Percentiles rank a stretch among this genome's conserved stretches.
Conservation (phyloP, 2,888 invertebrate species). For the Heteromurus nitidus region DNA sequence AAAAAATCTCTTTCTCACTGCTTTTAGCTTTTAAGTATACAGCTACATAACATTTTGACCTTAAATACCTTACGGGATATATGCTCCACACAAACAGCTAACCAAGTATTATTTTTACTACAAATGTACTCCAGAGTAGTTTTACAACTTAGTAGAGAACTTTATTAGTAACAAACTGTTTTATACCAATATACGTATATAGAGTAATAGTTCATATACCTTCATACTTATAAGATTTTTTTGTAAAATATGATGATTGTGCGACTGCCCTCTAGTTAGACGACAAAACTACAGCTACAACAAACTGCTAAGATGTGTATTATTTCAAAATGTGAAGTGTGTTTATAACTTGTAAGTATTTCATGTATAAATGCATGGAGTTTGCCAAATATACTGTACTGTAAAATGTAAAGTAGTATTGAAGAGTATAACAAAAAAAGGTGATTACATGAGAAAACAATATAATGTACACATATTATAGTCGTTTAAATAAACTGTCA, state of each 20-base stretch:
- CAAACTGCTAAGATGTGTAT: background rate
- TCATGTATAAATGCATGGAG: slow-evolving; percentile 19
- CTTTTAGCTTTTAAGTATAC: no score
- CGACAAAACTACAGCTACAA: slow-evolving; percentile 6
- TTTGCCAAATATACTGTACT: slow-evolving; percentile 43
- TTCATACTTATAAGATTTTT: no score
- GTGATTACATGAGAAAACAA: no score
- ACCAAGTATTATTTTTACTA: slow-evolving; percentile 41
- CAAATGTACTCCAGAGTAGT: background rate
- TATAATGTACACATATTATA: no score
- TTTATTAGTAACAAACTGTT: background rate
- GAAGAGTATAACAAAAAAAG: background rate
- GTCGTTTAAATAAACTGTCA: no score
- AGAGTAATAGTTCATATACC: no score
- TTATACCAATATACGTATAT: background rate
- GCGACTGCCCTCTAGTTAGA: no score
- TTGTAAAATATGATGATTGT: background rate
- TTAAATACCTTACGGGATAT: background rate
- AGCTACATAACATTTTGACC: background rate
- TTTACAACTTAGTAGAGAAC: background rate
- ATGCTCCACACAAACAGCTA: slow-evolving; percentile 20
- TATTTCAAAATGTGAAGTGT: background rate
- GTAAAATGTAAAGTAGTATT: slow-evolving; percentile 10
- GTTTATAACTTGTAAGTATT: background rate
- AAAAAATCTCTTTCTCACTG: no score